A percentile compares a stretch with the other conserved stretches of the same genome.
Evolutionary conservation across 2,797 vertebrate genomes (phyloP).

Genomic region (Ispidina picta): DNA sequence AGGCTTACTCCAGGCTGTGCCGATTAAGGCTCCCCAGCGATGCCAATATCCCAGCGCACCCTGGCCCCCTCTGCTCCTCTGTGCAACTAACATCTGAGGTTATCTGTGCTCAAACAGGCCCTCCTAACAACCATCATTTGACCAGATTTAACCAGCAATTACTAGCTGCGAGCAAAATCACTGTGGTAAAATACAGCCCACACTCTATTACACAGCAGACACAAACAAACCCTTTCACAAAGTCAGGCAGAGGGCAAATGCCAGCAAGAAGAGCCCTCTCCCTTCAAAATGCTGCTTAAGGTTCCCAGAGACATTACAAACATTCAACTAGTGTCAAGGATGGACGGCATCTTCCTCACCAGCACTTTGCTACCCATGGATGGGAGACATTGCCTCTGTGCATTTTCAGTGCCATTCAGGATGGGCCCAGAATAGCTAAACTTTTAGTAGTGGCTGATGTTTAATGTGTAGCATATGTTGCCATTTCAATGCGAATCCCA

Average conservation of each 20-base stretch:
- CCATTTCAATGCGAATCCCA: constrained; percentile 27
- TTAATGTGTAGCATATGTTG: constrained; percentile 41
- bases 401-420: not conserved
- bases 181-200: constrained; percentile 37
- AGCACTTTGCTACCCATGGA: not conserved
- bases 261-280: not conserved
- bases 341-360: not conserved
- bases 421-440: constrained; percentile 39
- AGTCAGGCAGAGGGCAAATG: constrained; percentile 25
- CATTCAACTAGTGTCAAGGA: not conserved
- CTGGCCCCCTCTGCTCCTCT: not conserved
- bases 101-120: constrained; percentile 28
- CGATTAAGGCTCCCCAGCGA: not conserved
- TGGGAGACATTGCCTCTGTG: not conserved
- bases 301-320: not conserved
- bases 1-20: constrained; percentile 33
- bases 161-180: constrained; percentile 47
- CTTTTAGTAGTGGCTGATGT: constrained; percentile 46
- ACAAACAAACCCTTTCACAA: constrained; percentile 23
- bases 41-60: not conserved
- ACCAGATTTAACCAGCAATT: constrained; percentile 63
- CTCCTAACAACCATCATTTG: constrained; percentile 37
- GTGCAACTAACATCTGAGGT: not conserved
- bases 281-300: not conserved
- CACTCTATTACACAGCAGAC: not conserved